Evolutionary conservation across 2,113 vertebrate species (phyloP).

Genomic region (Cottus gobio): DNA sequence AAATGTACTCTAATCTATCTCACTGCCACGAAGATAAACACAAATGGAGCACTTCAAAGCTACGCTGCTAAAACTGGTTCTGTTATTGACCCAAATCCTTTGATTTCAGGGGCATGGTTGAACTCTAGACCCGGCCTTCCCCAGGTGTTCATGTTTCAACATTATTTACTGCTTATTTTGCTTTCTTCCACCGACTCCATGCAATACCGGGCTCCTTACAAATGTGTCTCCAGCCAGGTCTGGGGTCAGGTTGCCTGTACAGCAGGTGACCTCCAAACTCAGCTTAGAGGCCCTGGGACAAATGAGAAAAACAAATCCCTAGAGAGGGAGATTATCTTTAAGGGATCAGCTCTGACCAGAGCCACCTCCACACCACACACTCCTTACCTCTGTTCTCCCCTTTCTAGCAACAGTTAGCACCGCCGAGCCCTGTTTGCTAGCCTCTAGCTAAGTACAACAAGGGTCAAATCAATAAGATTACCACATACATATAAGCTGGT

Average conservation of each 20-base stretch:
- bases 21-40: conserved; percentile 61
- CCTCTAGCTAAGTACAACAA: conserved; percentile 19
- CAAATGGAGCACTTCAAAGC: conserved; percentile 73
- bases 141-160: conserved; percentile 36
- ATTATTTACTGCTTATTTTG: conserved; percentile 40
- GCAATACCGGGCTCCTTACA: conserved; percentile 38
- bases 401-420: conserved; percentile 58
- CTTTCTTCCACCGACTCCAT: conserved; percentile 28
- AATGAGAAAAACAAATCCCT: conserved; percentile 83
- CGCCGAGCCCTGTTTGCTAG: conserved; percentile 26
- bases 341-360: conserved; percentile 77
- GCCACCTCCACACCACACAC: conserved; percentile 56
- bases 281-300: conserved; percentile 77
- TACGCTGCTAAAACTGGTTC: conserved; percentile 61
- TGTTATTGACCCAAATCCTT: conserved; percentile 67
- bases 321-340: conserved; percentile 82
- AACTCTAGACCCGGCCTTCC: conserved; percentile 68
- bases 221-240: conserved; percentile 42
- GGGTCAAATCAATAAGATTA: conserved; percentile 24
- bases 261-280: conserved; percentile 79
- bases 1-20: conserved; percentile 64
- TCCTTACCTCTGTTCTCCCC: conserved; percentile 50
- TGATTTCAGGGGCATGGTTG: conserved; percentile 66
- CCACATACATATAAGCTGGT: background rate
- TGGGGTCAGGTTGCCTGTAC: conserved; percentile 44